Evolutionary conservation across 2,888 invertebrate species (phyloP).

Genomic region (Drosophila subquinaria): DNA sequence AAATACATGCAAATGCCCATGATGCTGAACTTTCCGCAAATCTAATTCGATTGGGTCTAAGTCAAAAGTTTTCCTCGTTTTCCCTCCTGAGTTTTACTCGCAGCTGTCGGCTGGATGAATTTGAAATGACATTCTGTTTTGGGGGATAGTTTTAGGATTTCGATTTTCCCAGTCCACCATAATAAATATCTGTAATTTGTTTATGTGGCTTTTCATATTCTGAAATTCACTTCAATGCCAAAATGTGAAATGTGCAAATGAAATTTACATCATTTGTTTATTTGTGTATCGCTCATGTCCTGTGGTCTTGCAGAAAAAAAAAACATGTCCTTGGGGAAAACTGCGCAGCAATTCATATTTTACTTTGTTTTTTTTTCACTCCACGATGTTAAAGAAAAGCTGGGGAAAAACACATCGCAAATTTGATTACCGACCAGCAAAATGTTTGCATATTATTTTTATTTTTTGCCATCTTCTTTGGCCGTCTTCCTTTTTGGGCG

Average conservation of each 20-base stretch:
- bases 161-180: slow-evolving; percentile 32
- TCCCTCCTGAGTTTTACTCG: slow-evolving; percentile 2
- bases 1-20: slow-evolving; percentile 74
- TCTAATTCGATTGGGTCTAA: slow-evolving; percentile 58
- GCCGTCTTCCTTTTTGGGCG: slow-evolving; percentile 27
- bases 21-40: slow-evolving; percentile 51
- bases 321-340: slow-evolving; percentile 68
- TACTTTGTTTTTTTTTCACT: slow-evolving; percentile 42
- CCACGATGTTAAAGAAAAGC: slow-evolving; percentile 6
- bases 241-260: slow-evolving; percentile 65
- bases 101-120: slow-evolving; percentile 43
- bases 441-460: slow-evolving; percentile 62
- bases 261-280: slow-evolving; percentile 82
- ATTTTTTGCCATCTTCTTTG: slow-evolving; percentile 31
- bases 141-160: slow-evolving; percentile 44
- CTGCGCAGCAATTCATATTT: slow-evolving; percentile 70
- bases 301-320: slow-evolving; percentile 57
- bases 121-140: slow-evolving; percentile 14
- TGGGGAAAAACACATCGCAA: slow-evolving; percentile 64
- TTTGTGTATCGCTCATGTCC: slow-evolving; percentile 79
- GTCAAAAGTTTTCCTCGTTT: slow-evolving; percentile 23
- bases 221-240: slow-evolving; percentile 22
- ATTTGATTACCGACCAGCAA: slow-evolving; percentile 76
- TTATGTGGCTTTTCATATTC: slow-evolving; percentile 72
- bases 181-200: slow-evolving; percentile 76